Percentiles rank a stretch among this genome's conserved stretches.
These are phyloP conservation scores for Stigmatopora argus DNA, from an alignment of 2,113 vertebrate genomes.

Conservation along the genomic window DNA sequence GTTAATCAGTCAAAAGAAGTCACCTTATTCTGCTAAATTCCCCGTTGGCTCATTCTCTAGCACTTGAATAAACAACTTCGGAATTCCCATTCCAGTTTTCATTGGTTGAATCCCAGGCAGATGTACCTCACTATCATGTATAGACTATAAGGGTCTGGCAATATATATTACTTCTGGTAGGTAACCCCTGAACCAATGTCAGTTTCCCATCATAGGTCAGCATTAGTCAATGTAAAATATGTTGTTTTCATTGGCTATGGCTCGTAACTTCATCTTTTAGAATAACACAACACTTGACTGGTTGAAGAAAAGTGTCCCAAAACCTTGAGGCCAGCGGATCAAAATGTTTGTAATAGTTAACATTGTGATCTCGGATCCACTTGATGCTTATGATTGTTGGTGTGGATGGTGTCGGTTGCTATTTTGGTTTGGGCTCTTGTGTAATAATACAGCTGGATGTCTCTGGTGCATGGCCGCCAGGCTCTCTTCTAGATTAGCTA, in stretches of 20 bases:
- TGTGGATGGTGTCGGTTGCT: slow-evolving; percentile 41
- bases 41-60: neutral
- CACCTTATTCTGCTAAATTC: slow-evolving; percentile 6
- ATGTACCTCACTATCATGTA: slow-evolving; percentile 26
- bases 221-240: slow-evolving; percentile 66
- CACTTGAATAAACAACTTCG: slow-evolving; percentile 16
- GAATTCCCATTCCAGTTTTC: slow-evolving; percentile 1
- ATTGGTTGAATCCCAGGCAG: slow-evolving; percentile 13
- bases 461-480: slow-evolving; percentile 27
- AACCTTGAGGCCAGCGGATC: slow-evolving; percentile 37
- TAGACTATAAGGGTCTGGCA: slow-evolving; percentile 27
- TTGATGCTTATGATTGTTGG: slow-evolving; percentile 44
- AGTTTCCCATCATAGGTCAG: slow-evolving; percentile 63
- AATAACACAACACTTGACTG: slow-evolving; percentile 55
- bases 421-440: slow-evolving; percentile 57
- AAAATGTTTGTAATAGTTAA: slow-evolving; percentile 65
- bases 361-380: slow-evolving; percentile 59
- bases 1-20: slow-evolving; percentile 5
- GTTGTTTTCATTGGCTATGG: slow-evolving; percentile 67
- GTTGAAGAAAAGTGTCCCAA: slow-evolving; percentile 48
- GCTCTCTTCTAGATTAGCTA: slow-evolving; percentile 20
- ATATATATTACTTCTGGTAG: slow-evolving; percentile 38
- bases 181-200: slow-evolving; percentile 40
- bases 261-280: slow-evolving; percentile 64
- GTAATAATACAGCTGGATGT: slow-evolving; percentile 60